These are phyloP conservation scores for Enteromius thamalakanensis DNA, from an alignment of 2,797 vertebrate genomes.

Conservation along the genomic window DNA sequence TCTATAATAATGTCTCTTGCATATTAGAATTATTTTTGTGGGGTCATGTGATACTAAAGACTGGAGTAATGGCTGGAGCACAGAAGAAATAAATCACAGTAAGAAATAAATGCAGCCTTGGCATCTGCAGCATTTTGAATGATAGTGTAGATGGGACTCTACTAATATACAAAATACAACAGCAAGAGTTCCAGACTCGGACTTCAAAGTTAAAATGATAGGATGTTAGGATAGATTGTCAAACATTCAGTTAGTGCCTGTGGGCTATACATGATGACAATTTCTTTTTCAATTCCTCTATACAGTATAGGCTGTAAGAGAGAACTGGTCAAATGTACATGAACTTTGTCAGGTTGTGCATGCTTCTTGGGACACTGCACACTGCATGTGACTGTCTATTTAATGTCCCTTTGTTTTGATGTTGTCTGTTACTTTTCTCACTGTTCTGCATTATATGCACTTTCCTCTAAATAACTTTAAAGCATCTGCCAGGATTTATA, in stretches of 20 bases:
- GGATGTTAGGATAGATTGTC: not conserved
- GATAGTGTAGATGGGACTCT: not conserved
- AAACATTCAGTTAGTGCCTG: slow-evolving; percentile 49
- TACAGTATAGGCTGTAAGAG: not conserved
- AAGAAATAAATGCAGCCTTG: not conserved
- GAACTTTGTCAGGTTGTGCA: not conserved
- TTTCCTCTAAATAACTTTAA: not conserved
- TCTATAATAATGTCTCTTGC: not conserved
- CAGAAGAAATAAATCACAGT: too few relatives aligned
- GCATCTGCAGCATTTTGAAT: not conserved
- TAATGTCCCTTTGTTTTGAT: not conserved
- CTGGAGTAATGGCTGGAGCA: not conserved
- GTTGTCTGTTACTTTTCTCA: not conserved
- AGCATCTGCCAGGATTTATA: not conserved
- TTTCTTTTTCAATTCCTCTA: not conserved
- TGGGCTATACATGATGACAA: not conserved
- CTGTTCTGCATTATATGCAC: not conserved
- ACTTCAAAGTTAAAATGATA: not conserved
- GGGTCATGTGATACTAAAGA: not conserved
- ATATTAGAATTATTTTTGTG: not conserved
- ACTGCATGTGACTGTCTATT: slow-evolving; percentile 15
- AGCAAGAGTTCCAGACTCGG: not conserved
- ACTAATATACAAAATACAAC: not conserved
- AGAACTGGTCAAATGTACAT: not conserved
- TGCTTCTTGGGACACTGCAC: not conserved